Percentiles rank a stretch among this genome's conserved stretches.
Evolutionary conservation across 2,888 invertebrate genomes (phyloP).

Genomic region (Scotopteryx bipunctaria): DNA sequence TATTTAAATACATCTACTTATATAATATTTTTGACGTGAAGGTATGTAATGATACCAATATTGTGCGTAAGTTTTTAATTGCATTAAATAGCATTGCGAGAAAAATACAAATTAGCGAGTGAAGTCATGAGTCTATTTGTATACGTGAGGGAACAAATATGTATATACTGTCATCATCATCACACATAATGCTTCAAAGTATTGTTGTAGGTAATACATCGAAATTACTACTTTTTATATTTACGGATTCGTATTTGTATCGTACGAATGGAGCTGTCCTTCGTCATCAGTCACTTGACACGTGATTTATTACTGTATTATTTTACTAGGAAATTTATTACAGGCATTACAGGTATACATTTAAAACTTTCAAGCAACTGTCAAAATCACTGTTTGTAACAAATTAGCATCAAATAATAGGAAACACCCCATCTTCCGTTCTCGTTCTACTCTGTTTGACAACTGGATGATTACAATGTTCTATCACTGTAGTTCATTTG

Average conservation of each 20-base stretch:
- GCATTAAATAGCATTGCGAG: slow-evolving; percentile 1
- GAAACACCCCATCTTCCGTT: slow-evolving; percentile 55
- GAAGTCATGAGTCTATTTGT: slow-evolving; percentile 30
- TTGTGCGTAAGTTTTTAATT: no score
- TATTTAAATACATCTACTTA: no score
- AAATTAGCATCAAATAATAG: slow-evolving; percentile 51
- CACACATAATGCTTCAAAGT: background rate
- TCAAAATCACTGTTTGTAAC: slow-evolving; percentile 10
- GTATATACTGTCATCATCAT: slow-evolving; percentile 11
- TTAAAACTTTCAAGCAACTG: slow-evolving; percentile 17
- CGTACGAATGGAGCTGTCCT: no score
- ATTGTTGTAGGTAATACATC: no score
- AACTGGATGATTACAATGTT: slow-evolving; percentile 43
- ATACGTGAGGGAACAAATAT: slow-evolving; percentile 11
- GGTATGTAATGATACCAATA: no score
- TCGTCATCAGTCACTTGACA: no score
- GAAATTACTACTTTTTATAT: no score
- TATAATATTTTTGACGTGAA: background rate
- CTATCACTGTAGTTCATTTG: slow-evolving; percentile 34
- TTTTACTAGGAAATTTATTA: no score
- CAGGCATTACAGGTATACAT: no score
- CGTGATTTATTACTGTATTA: no score
- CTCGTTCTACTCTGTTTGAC: slow-evolving; percentile 68
- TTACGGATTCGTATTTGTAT: no score
- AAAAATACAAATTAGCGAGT: slow-evolving; percentile 13